Conservation (phyloP, 2,888 invertebrate genomes). For the Caenorhabditis afra region DNA sequence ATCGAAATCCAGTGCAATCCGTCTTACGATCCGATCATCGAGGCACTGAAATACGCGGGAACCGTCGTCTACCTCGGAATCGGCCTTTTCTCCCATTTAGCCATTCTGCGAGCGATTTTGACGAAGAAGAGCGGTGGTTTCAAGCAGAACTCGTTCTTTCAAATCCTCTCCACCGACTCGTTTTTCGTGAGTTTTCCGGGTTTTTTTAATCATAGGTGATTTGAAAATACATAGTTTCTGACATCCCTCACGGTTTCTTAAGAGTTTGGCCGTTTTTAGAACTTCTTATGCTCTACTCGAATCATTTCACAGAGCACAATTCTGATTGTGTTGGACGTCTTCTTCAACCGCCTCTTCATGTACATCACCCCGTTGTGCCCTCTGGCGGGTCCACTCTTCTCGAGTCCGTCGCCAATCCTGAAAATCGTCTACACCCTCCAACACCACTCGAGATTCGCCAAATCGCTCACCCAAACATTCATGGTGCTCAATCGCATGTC, state of each 20-base stretch:
- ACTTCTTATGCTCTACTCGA: too few species aligned
- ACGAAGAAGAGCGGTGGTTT: slow-evolving; percentile 4
- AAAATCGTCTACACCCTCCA: background rate
- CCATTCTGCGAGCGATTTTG: slow-evolving; percentile 1
- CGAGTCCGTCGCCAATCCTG: slow-evolving; percentile 2
- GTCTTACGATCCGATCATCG: slow-evolving; percentile 4
- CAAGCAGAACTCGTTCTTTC: slow-evolving; percentile 14
- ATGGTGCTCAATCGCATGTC: slow-evolving; percentile 44
- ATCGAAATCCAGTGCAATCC: background rate
- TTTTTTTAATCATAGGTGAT: background rate
- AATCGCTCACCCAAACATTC: slow-evolving; percentile 42
- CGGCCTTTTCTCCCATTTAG: slow-evolving; percentile 14
- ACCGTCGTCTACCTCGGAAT: slow-evolving; percentile 16
- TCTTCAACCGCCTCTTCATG: slow-evolving; percentile 28
- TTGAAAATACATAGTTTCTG: too few species aligned
- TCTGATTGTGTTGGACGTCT: slow-evolving; percentile 6
- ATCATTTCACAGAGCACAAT: slow-evolving; percentile 20
- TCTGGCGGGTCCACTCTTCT: slow-evolving; percentile 18
- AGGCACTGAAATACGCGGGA: background rate
- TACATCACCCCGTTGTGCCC: slow-evolving; percentile 40
- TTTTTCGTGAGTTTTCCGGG: slow-evolving; percentile 13
- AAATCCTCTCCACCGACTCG: slow-evolving; percentile 21
- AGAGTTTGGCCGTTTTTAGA: too few species aligned
- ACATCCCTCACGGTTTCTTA: too few species aligned
- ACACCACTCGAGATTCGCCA: slow-evolving; percentile 16